A percentile compares a stretch with the other conserved stretches of the same genome.
Conservation (phyloP, 53 echinoderm and acorn worm genomes). For the Temnopleurus reevesii region DNA sequence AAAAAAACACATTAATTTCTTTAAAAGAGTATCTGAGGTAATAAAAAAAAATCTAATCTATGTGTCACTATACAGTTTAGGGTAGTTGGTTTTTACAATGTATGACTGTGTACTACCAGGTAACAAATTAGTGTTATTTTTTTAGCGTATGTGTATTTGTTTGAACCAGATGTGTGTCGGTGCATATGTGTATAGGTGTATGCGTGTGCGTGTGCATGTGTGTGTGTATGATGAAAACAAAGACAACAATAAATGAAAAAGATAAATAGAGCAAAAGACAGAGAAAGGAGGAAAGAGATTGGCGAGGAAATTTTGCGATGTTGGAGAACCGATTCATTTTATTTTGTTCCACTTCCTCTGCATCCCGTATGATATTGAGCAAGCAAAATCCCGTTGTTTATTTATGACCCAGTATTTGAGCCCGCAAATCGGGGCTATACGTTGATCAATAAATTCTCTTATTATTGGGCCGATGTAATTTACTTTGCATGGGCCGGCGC, state of each 20-base stretch:
- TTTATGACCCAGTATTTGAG: slow-evolving; percentile 32
- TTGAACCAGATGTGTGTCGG: too few species aligned
- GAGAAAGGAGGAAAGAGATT: not conserved
- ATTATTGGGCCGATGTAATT: slow-evolving; percentile 15
- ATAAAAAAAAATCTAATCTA: too few species aligned
- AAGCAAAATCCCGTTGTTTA: slow-evolving; percentile 17
- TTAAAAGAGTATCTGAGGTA: too few species aligned
- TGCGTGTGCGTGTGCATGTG: too few species aligned
- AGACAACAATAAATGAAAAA: not conserved
- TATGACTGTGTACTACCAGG: too few species aligned
- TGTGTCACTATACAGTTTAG: too few species aligned
- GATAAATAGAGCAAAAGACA: not conserved
- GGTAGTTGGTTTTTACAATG: too few species aligned
- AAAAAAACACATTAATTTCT: too few species aligned
- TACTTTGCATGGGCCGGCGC: not conserved
- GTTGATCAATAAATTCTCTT: slow-evolving; percentile 13
- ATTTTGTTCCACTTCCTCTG: not conserved
- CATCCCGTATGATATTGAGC: not conserved
- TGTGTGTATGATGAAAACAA: not conserved
- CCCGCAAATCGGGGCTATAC: not conserved
- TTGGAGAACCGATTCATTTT: not conserved
- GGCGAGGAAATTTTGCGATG: too few species aligned
- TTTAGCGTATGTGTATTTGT: too few species aligned
- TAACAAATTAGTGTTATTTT: too few species aligned
- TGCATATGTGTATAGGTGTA: too few species aligned